These are phyloP conservation scores for Columbina picui DNA, from an alignment of 2,113 vertebrate species.

Conservation along the genomic window DNA sequence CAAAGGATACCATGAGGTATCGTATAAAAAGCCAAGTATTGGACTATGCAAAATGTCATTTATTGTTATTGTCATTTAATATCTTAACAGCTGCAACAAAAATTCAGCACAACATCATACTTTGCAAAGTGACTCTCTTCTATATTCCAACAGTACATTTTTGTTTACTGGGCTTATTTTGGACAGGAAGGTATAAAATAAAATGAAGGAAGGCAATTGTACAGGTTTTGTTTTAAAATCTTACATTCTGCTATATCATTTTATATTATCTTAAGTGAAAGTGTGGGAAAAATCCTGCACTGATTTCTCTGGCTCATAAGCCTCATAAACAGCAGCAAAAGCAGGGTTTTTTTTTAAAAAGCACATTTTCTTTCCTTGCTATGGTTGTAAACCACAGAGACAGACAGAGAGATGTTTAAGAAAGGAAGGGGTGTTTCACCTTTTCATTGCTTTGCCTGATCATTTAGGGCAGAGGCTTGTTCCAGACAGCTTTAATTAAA, in stretches of 20 bases:
- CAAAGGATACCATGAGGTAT: not conserved
- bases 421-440: constrained; percentile 42
- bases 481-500: constrained; percentile 85
- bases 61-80: not conserved
- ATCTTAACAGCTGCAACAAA: not conserved
- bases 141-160: not conserved
- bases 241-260: not conserved
- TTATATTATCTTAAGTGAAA: not conserved
- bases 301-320: not conserved
- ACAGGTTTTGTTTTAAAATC: not conserved
- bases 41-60: not conserved
- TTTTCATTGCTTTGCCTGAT: constrained; percentile 71
- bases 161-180: constrained; percentile 9
- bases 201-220: not conserved
- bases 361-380: constrained; percentile 41
- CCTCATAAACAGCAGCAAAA: not conserved
- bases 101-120: not conserved
- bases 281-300: not conserved
- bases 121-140: not conserved
- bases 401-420: constrained; percentile 15
- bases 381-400: constrained; percentile 35
- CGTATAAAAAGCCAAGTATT: not conserved
- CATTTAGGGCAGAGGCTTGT: constrained; percentile 73
- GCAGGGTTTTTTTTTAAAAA: not conserved
- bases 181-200: not conserved